Base-by-base conservation (phyloP, 1,140 invertebrate genomes). In the Caerostris darwini region DNA sequence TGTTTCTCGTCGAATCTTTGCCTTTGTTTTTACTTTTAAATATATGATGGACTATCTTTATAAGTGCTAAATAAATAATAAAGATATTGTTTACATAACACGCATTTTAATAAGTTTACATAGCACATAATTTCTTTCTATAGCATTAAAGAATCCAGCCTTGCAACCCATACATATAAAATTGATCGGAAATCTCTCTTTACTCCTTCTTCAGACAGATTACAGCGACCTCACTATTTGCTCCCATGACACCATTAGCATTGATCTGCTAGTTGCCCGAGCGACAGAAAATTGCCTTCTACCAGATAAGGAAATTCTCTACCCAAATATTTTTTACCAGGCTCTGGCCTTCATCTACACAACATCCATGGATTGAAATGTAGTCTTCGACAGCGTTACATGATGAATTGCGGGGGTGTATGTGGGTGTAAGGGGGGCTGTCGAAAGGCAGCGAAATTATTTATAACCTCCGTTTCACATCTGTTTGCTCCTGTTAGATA, bases 271-370 rank as follows among this genome's bases (percentile, higher is more conserved):
- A 19, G 12, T 56, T 54, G 81, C 81, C 81, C 14, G n/a, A 57
- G 81, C 53, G 12, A 83, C 81, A n/a, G 53, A 83, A 83, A 83
- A 83, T 83, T 83, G 81, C 81, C 53, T 57, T 56, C 81, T 7
- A 83, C 53, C 12, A 83, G 54, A 83, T 83, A 54, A 57, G 81
- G 56, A 83, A 83, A 83, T 83, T 57, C 81, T 83, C 56, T 7
- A 34, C 34, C 81, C 17, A 14, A 50, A 77, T 77, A 50, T 57
- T 83, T 14, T 57, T 57, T 83, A 19, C 12, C 81, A 10, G 34
- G n/a, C n/a, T 7, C 54, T 19, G 54, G 17, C 81, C 53, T 77
- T 77, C 81, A 83, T 83, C 81, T 83, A 56, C 14, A 57, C 81
- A 83, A 7, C 5, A n/a, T 83, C 56, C 34, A 50, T 77, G 50